Percentiles rank a stretch among this genome's conserved stretches.
Conservation (phyloP, 2,113 vertebrate genomes). For the Nanorana parkeri region DNA sequence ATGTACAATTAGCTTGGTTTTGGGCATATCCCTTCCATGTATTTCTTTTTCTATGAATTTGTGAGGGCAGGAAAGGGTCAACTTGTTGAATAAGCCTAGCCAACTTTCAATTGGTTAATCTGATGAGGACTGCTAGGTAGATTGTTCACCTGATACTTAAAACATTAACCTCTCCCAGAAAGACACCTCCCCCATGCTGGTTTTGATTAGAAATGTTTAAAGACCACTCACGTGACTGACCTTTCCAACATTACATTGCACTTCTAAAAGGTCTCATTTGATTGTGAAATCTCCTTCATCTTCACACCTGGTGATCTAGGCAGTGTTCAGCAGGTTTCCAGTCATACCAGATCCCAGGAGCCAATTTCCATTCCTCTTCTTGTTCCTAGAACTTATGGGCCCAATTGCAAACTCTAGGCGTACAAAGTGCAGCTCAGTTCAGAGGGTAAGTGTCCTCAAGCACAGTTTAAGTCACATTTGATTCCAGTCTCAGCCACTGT, state of each 20-base stretch:
- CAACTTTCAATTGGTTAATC: conserved; percentile 23
- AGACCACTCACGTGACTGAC: conserved; percentile 67
- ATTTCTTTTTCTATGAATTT: neutral
- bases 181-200: conserved; percentile 59
- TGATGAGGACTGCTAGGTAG: conserved; percentile 58
- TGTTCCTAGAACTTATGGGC: conserved; percentile 59
- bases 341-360: conserved; percentile 62
- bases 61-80: neutral
- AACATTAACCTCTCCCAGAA: conserved; percentile 62
- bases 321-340: conserved; percentile 59
- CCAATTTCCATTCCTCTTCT: conserved; percentile 56
- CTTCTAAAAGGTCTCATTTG: conserved; percentile 66
- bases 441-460: conserved; percentile 61
- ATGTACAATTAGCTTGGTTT: conserved; percentile 2
- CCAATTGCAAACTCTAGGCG: conserved; percentile 63
- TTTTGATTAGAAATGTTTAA: conserved; percentile 72
- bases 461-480: conserved; percentile 72
- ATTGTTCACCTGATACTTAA: conserved; percentile 61
- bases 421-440: conserved; percentile 75
- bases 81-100: neutral
- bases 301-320: conserved; percentile 47
- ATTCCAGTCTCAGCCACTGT: conserved; percentile 83
- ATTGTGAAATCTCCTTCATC: conserved; percentile 54
- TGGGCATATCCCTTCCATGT: neutral
- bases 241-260: conserved; percentile 67